Evolutionary conservation across 2,888 invertebrate genomes (phyloP), one percentile per base, ranked within the genome.

Genomic region (Tenthredo mesomela): DNA sequence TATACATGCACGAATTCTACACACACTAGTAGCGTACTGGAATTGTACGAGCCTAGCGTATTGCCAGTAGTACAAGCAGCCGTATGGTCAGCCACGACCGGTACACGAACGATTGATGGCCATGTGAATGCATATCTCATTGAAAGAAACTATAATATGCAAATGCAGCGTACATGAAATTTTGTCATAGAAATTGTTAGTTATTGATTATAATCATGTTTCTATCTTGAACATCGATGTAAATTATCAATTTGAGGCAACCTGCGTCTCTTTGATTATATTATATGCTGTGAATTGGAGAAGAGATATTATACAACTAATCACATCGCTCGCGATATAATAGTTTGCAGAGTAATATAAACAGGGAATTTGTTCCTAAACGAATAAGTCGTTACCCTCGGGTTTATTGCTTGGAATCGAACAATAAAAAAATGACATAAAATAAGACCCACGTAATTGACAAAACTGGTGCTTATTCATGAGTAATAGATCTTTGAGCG

Each of bases 401-500:
- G 43, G n/a, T 73, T 73, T 73, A 73, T 73, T 21, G 40, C 73
- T 73, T 21, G 21, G 40, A 70, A 70, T 70, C 9, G 10, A 9
- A 70, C 21, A 43, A 43, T 43, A 21, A 43, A 43, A n/a, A 40
- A 43, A 25, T 43, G 21, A 43, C n/a, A 43, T 43, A 12, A 73
- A 73, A 73, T 40, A 12, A 43, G 73, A 43, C 12, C 21, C 73
- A 12, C 21, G 29, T 50, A 50, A 77, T 77, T 50, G 33, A 54
- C 33, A 77, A 29, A 29, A 77, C 18, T 15, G 29, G 77, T 47
- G 43, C 73, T 73, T 43, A 43, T 73, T 43, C 40, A n/a, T 43
- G 73, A 21, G 73, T 73, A 73, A 73, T 43, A 43, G 43, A 73
- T 21, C 40, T 43, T 73, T 33, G 73, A 77, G 50, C 21, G 71